Percentiles rank a stretch among this genome's conserved stretches.
Conservation (phyloP, 92 coral and sea anemone genomes). For the Desmophyllum pertusum region DNA sequence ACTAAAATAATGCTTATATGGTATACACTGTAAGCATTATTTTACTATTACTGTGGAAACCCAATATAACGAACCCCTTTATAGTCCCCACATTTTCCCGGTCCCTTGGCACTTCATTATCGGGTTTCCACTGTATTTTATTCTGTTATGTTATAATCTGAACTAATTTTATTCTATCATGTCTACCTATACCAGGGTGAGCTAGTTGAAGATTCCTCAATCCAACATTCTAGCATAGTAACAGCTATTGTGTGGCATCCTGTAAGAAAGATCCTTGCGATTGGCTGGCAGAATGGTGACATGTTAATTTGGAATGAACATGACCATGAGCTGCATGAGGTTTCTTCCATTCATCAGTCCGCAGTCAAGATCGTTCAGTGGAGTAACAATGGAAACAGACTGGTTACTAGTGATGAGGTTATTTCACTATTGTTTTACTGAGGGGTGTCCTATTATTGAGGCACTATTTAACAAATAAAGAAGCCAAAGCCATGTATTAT, state of each 20-base stretch:
- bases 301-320: slow-evolving; percentile 95
- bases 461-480: too few relatives aligned
- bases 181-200: slow-evolving; percentile 70
- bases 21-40: too few relatives aligned
- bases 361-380: slow-evolving; percentile 69
- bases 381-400: slow-evolving; percentile 85
- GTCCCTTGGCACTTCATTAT: too few relatives aligned
- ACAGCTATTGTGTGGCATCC: slow-evolving; percentile 95
- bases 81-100: too few relatives aligned
- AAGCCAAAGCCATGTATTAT: too few relatives aligned
- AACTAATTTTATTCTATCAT: neutral
- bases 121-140: too few relatives aligned
- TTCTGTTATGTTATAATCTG: too few relatives aligned
- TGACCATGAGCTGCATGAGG: slow-evolving; percentile 92
- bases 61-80: too few relatives aligned
- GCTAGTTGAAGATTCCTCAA: slow-evolving; percentile 91
- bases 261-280: slow-evolving; percentile 89
- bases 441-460: neutral
- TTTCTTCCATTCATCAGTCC: slow-evolving; percentile 74
- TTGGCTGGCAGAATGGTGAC: slow-evolving; percentile 97
- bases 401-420: slow-evolving; percentile 91
- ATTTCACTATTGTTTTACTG: neutral
- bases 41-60: too few relatives aligned
- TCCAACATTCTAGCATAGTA: slow-evolving; percentile 86
- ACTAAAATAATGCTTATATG: too few relatives aligned